Evolutionary conservation across 2,113 vertebrate genomes (phyloP), one percentile per base, ranked within the genome.

Genomic region (Toxostoma redivivum): DNA sequence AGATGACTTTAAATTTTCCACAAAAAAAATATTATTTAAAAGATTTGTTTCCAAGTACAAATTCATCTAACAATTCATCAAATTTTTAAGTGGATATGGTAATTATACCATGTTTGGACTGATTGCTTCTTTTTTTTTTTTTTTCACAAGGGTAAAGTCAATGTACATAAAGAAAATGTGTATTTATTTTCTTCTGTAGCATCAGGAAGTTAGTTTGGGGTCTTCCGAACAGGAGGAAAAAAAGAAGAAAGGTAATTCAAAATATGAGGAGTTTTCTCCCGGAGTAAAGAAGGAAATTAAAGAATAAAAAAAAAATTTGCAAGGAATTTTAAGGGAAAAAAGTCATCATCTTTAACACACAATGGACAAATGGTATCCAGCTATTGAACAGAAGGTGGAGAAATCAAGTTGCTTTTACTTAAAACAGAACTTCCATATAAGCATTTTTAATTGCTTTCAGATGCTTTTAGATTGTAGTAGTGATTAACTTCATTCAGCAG

Each of bases 391-490:
- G 81, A 95, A 91, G 84, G 81, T 67, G 38, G 30, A 86, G 40
- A 92, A 94, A 84, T 5, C 13, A 89, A 81, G 38, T 85, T 85
- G 7, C 47, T 74, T 71, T 64, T 56, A 51, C 74, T 82, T 76
- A 64, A 81, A 95, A 42, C 19, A 69, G 31, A 53, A 82, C 81
- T 90, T 95, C 76, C 15, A 69, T 81, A 81, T 53, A 72, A 77
- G 67, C 64, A 38, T 57, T 96, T 91, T 88, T 83, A 92, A 95
- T 92, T 86, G 80, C 60, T 88, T 95, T 94, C 72, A 91, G 62
- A 86, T 70, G 67, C 37, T 92, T 95, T 92, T 70, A 80, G 67
- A 81, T 48, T 17, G 15, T 28, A 65, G 50, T 37, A 65, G 72
- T 73, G 45, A 86, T 72, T 92, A 94, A 88, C 61, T 88, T 85